Evolutionary conservation across 1,140 invertebrate species (phyloP).

Genomic region (Eurytemora carolleeae): DNA sequence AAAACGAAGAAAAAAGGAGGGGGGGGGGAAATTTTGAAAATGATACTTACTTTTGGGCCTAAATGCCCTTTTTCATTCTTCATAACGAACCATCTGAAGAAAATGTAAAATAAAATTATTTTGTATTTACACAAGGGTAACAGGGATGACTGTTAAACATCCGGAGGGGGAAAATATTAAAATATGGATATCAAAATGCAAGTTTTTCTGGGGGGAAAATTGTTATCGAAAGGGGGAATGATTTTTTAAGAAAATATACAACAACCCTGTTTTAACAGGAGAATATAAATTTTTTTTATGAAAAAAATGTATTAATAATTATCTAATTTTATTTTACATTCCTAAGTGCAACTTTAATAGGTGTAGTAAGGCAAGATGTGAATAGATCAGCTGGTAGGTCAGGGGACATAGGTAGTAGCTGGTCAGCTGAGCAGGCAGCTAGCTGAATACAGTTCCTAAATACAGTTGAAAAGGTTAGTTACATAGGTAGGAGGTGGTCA

Average conservation of each 20-base stretch:
- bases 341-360: conserved; percentile 83
- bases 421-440: conserved; percentile 72
- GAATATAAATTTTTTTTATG: too few relatives aligned
- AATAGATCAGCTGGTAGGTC: conserved; percentile 97
- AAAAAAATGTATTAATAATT: too few relatives aligned
- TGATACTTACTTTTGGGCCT: neutral
- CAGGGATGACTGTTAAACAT: too few relatives aligned
- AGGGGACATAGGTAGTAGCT: conserved; percentile 89
- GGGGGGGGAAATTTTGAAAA: neutral
- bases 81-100: conserved; percentile 5
- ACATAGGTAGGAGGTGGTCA: conserved; percentile 84
- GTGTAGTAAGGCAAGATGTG: conserved; percentile 90
- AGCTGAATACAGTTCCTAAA: conserved; percentile 87
- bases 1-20: neutral
- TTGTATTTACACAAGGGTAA: too few relatives aligned
- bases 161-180: too few relatives aligned
- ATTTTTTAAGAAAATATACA: too few relatives aligned
- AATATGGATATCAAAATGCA: too few relatives aligned
- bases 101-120: too few relatives aligned
- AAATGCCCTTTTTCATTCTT: neutral
- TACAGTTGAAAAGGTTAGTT: conserved; percentile 93
- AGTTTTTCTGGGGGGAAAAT: too few relatives aligned
- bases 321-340: too few relatives aligned
- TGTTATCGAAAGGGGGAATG: too few relatives aligned
- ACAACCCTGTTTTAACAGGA: too few relatives aligned